Conservation (phyloP, 2,888 invertebrate genomes). For the Tiliacea aurago region DNA sequence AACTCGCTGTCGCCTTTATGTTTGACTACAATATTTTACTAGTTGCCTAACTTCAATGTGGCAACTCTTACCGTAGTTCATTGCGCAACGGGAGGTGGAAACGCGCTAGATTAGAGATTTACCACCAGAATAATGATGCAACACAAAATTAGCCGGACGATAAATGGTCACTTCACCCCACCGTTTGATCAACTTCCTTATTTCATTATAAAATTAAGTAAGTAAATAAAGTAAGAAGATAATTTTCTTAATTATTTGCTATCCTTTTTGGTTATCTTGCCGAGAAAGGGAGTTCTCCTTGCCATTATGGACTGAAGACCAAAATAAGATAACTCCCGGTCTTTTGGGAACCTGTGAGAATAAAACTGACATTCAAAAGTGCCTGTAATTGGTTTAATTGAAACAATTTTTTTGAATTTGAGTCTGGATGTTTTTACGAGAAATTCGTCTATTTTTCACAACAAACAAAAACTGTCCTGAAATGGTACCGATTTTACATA, state of each 20-base stretch:
- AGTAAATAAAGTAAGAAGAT: slow-evolving; percentile 15
- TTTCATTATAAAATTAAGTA: slow-evolving; percentile 20
- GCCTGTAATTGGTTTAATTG: neutral
- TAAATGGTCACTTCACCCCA: slow-evolving; percentile 53
- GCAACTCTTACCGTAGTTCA: slow-evolving; percentile 65
- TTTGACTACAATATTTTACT: slow-evolving; percentile 53
- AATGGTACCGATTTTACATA: neutral
- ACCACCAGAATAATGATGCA: slow-evolving; percentile 54
- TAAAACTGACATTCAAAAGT: neutral
- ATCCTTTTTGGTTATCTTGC: too few relatives aligned
- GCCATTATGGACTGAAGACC: neutral
- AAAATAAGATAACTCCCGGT: neutral
- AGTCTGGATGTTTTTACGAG: neutral
- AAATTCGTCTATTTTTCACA: neutral
- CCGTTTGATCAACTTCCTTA: slow-evolving; percentile 32
- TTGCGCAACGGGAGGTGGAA: slow-evolving; percentile 68
- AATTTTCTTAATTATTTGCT: neutral
- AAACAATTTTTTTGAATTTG: neutral
- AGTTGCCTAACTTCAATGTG: slow-evolving; percentile 67
- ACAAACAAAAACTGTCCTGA: neutral
- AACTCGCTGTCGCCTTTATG: slow-evolving; percentile 47
- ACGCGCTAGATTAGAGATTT: slow-evolving; percentile 56
- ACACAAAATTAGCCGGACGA: slow-evolving; percentile 55
- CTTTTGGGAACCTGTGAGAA: neutral
- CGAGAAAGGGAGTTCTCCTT: neutral